These are phyloP conservation scores for Hyles vespertilio DNA, from an alignment of 1,140 invertebrate species.

Conservation along the genomic window DNA sequence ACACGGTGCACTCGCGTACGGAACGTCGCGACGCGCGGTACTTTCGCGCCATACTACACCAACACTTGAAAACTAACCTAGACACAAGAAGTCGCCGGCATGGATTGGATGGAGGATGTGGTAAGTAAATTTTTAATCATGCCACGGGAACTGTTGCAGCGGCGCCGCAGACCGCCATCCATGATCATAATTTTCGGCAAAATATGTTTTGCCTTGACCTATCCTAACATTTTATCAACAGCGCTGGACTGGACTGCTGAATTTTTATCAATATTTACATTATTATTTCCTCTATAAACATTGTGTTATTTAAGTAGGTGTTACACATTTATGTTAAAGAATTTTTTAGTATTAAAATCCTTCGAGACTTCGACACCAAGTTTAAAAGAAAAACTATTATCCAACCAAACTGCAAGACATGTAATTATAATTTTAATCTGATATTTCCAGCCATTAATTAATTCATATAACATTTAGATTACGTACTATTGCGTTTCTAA, in stretches of 20 bases:
- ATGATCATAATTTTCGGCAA: constrained; percentile 5
- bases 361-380: too few relatives aligned
- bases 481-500: too few relatives aligned
- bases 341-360: too few relatives aligned
- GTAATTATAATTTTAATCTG: too few relatives aligned
- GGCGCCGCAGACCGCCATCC: neutral
- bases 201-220: constrained; percentile 55
- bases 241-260: constrained; percentile 20
- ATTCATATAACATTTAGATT: too few relatives aligned
- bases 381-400: too few relatives aligned
- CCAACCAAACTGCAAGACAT: too few relatives aligned
- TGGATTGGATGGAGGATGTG: constrained; percentile 72
- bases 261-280: constrained; percentile 28
- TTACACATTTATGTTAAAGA: too few relatives aligned
- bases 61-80: constrained; percentile 45
- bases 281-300: constrained; percentile 17
- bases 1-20: constrained; percentile 69
- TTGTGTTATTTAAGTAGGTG: too few relatives aligned
- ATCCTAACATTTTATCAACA: constrained; percentile 64
- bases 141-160: neutral
- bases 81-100: constrained; percentile 43
- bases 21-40: constrained; percentile 68
- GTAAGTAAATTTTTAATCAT: constrained; percentile 40
- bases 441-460: too few relatives aligned
- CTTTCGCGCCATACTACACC: constrained; percentile 47